Conservation (phyloP, 2,113 vertebrate species). For the Chionodraco myersi region DNA sequence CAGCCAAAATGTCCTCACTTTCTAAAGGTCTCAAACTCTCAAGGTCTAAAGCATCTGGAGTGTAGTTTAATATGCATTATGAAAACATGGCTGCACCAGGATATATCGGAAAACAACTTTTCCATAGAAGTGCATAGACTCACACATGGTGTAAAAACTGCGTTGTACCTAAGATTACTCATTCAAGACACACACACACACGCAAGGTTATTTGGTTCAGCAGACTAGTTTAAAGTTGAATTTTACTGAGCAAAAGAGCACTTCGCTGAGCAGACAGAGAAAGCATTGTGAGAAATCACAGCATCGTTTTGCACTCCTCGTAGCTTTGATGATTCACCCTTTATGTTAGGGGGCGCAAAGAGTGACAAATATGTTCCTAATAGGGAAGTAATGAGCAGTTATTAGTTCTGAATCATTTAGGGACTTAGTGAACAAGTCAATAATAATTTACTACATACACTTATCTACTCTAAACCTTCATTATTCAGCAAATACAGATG, state of each 20-base stretch:
- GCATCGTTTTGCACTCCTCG: neutral
- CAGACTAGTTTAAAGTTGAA: neutral
- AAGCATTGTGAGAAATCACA: neutral
- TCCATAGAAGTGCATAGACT: too few species aligned
- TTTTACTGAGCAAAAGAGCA: neutral
- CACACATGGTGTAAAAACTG: too few species aligned
- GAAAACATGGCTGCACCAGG: too few species aligned
- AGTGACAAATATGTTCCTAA: constrained; percentile 13
- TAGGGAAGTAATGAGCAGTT: constrained; percentile 7
- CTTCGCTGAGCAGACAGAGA: neutral
- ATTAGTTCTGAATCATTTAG: constrained; percentile 5
- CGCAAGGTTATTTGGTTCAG: neutral
- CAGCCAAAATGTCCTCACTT: too few species aligned
- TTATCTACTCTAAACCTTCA: neutral
- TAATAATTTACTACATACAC: neutral
- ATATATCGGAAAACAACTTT: too few species aligned
- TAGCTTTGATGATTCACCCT: neutral
- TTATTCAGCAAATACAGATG: neutral
- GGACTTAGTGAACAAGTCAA: neutral
- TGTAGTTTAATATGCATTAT: too few species aligned
- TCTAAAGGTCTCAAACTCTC: too few species aligned
- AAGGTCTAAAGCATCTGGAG: too few species aligned
- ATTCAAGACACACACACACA: neutral
- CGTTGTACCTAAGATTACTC: too few species aligned
- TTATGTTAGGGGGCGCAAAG: neutral